A percentile compares a stretch with the other conserved stretches of the same genome.
Conservation (phyloP, 2,113 vertebrate genomes). For the Pterophyllum scalare region DNA sequence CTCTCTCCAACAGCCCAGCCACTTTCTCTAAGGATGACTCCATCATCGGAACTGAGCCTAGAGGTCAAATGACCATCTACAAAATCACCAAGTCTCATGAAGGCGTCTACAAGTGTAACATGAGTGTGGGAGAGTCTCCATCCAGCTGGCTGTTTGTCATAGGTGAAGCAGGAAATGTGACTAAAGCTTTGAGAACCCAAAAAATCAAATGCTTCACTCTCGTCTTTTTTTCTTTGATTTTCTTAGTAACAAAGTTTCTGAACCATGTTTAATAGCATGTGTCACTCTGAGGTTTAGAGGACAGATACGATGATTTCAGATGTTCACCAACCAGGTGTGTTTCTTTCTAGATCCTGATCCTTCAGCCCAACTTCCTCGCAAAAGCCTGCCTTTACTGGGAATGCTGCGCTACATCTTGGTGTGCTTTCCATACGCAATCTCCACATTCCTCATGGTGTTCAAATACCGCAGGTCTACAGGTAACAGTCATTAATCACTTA, state of each 20-base stretch:
- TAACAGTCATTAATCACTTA: not conserved
- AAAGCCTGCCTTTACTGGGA: not conserved
- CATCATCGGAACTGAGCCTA: not conserved
- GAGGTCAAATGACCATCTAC: conserved; percentile 25
- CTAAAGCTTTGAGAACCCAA: not conserved
- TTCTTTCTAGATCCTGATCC: fast-evolving
- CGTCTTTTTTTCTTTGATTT: not conserved
- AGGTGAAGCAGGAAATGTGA: not conserved
- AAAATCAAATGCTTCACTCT: not conserved
- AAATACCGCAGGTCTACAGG: not conserved
- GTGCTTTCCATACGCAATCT: not conserved
- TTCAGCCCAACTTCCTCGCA: not conserved
- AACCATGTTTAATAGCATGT: not conserved
- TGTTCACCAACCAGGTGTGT: not conserved
- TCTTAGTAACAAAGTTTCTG: too few relatives aligned
- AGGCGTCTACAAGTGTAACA: conserved; percentile 28
- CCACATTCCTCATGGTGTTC: not conserved
- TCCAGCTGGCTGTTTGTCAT: conserved; percentile 9
- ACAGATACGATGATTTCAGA: not conserved
- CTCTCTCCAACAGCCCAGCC: not conserved
- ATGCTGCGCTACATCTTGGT: not conserved
- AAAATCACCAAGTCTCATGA: not conserved
- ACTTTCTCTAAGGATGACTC: conserved; percentile 1
- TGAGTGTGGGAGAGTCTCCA: conserved; percentile 15
- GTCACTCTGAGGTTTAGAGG: not conserved